These are phyloP conservation scores for Cyprinus carpio DNA, from an alignment of 2,113 vertebrate genomes.

Conservation along the genomic window DNA sequence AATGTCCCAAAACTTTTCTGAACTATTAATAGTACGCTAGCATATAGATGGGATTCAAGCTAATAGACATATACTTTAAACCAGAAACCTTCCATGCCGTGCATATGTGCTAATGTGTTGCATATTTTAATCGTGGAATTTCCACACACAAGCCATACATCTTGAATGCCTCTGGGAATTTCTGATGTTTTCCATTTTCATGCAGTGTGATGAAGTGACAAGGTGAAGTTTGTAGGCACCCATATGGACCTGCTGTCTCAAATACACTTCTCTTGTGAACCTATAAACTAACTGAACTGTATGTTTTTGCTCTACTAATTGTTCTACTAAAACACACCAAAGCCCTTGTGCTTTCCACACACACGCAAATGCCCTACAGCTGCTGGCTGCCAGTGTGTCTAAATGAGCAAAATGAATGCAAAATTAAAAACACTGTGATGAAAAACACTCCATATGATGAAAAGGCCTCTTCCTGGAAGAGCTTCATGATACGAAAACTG, in stretches of 20 bases:
- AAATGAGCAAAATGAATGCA: neutral
- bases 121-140: neutral
- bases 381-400: neutral
- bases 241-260: slow-evolving; percentile 5
- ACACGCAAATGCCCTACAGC: neutral
- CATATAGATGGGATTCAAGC: neutral
- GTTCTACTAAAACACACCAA: slow-evolving; percentile 8
- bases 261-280: slow-evolving; percentile 4
- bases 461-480: neutral
- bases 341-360: neutral
- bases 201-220: neutral
- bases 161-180: neutral
- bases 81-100: neutral
- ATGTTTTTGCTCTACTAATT: slow-evolving; percentile 24
- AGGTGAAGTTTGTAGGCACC: neutral
- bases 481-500: neutral
- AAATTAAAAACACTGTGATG: slow-evolving; percentile 7
- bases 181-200: neutral
- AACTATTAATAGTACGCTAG: neutral
- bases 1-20: no score
- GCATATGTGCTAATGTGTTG: neutral
- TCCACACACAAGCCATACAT: neutral
- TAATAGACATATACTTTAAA: neutral
- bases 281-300: neutral
- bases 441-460: neutral